Evolutionary conservation across 2,113 vertebrate species (phyloP).

Genomic region (Psammodynastes pulverulentus): DNA sequence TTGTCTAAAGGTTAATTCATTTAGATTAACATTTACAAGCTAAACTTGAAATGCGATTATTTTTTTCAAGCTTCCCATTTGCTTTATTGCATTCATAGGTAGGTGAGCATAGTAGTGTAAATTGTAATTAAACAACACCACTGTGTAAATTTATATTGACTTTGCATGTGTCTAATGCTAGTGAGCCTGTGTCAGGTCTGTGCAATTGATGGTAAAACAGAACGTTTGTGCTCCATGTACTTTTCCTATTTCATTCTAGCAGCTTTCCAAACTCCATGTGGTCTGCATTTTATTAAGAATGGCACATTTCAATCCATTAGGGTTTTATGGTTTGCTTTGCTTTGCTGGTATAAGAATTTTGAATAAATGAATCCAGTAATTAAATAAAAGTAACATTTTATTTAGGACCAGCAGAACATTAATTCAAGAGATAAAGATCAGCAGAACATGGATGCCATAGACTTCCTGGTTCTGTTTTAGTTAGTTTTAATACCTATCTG

Average conservation of each 20-base stretch:
- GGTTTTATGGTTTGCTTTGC: not conserved
- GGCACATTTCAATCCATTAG: not conserved
- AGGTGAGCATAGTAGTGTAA: not conserved
- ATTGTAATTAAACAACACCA: not conserved
- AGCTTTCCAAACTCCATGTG: not conserved
- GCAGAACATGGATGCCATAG: not conserved
- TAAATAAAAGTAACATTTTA: conserved; percentile 5
- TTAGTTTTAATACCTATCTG: not conserved
- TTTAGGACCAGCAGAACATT: not conserved
- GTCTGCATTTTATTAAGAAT: not conserved
- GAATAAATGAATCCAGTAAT: not conserved
- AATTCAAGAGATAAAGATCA: not conserved
- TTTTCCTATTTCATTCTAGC: not conserved
- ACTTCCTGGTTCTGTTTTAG: not conserved
- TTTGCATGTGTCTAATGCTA: not conserved
- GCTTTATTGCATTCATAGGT: not conserved
- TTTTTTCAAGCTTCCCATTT: not conserved
- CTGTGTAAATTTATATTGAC: not conserved
- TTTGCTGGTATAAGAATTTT: not conserved
- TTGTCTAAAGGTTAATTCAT: not conserved
- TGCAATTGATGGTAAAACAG: too few relatives aligned
- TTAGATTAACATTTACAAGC: too few relatives aligned
- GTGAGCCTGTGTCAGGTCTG: not conserved
- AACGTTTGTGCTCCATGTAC: too few relatives aligned
- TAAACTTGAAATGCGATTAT: too few relatives aligned